Base-by-base conservation (phyloP, 2,113 vertebrate genomes). In the Xiphophorus hellerii region DNA sequence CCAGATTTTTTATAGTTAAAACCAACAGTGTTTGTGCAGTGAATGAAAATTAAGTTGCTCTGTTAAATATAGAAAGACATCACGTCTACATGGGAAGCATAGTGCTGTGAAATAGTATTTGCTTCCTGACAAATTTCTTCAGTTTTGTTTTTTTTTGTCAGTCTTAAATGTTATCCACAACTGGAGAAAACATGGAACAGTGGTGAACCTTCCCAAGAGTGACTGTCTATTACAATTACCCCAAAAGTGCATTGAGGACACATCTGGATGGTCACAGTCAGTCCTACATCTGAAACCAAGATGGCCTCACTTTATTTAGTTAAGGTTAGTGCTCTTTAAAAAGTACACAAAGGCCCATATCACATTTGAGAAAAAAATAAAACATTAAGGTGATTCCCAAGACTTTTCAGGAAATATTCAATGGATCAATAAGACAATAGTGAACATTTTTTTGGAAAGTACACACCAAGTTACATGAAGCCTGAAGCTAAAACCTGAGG, bases 21-120 rank as follows among this genome's bases (percentile, higher is more conserved):
- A 84, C 82, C 72, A 61, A 71, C 31, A 13, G 78, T 9, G 29
- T 78, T 64, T 66, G 80, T 87, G 74, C 66, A 6, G 37, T 64
- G 82, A 82, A 88, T 84, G 51, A 44, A 80, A 87, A 86, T 86
- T 44, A 87, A 86, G 81, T 58, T 35, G 67, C 66, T 70, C 66
- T 29, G 67, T 48, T 31, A 79, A 17, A 6, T 20, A 78, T 27
- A 22, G 3, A 12, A 29, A 33, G 37, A 61, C 58, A 83, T 69
- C 60, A 33, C 14, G 8, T 30, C 69, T 44, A 74, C 22, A 80
- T 61, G 66, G 25, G 27, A 3, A 29, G 25, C 15, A 15, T 9
- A 29, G 2, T 54, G 20, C 22, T 54, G 22, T 54, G 22, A 54
- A n/a, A 54, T 54, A n/a, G 22, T n/a, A 58, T 58, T 58, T 58